These are phyloP conservation scores for Heliconius eleuchia DNA, from an alignment of 1,140 invertebrate genomes.

Conservation along the genomic window DNA sequence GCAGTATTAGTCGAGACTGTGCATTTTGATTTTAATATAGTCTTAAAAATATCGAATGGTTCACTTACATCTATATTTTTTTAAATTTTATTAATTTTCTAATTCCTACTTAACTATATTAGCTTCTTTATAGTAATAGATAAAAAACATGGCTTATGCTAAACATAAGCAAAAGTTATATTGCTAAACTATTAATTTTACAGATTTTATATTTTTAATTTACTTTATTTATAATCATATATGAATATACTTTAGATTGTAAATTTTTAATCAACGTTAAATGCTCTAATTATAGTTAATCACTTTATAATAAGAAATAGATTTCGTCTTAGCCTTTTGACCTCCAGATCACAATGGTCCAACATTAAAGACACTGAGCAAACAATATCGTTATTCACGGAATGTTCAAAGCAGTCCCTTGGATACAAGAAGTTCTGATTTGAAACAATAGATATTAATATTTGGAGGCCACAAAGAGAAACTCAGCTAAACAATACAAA, in stretches of 20 bases:
- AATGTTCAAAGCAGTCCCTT: neutral
- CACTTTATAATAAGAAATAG: neutral
- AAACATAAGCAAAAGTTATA: too few species aligned
- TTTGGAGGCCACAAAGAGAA: neutral
- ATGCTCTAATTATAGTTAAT: neutral
- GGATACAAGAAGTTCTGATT: conserved; percentile 1
- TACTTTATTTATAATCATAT: neutral
- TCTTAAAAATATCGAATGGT: too few species aligned
- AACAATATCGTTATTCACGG: neutral
- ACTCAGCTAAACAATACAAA: neutral
- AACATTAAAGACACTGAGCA: neutral
- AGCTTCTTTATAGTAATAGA: too few species aligned
- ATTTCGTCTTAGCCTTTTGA: neutral
- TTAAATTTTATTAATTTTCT: too few species aligned
- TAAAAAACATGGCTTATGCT: too few species aligned
- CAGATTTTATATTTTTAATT: neutral
- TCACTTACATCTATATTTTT: too few species aligned
- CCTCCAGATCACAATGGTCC: neutral
- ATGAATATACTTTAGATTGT: neutral
- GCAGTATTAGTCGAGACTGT: too few species aligned
- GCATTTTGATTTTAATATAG: too few species aligned
- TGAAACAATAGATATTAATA: neutral
- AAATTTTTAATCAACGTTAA: neutral
- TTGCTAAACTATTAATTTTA: too few species aligned
- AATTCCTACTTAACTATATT: too few species aligned